Evolutionary conservation across 2,113 vertebrate species (phyloP).

Genomic region (Grammomys surdaster): DNA sequence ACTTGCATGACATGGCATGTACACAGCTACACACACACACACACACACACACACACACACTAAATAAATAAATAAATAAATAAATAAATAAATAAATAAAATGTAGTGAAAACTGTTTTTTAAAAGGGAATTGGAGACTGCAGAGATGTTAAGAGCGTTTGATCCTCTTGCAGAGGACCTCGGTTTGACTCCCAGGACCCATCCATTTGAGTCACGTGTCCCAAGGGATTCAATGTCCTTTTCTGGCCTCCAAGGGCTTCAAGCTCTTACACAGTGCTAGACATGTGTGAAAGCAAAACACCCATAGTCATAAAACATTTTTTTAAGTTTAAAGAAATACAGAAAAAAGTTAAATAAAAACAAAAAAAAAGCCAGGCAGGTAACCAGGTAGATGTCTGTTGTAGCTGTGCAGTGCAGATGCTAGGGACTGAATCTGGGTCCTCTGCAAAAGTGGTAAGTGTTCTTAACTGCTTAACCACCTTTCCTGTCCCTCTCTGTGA

Average conservation of each 20-base stretch:
- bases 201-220: not conserved
- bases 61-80: not conserved
- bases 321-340: not conserved
- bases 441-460: not conserved
- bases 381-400: not conserved
- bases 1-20: not conserved
- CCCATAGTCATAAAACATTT: not conserved
- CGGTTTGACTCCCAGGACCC: not conserved
- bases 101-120: not conserved
- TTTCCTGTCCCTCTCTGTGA: not conserved
- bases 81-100: not conserved
- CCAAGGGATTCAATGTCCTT: not conserved
- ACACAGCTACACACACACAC: not conserved
- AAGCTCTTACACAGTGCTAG: not conserved
- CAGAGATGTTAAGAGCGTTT: not conserved
- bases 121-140: not conserved
- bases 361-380: not conserved
- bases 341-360: not conserved
- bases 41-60: not conserved
- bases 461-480: not conserved
- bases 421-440: not conserved
- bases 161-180: not conserved
- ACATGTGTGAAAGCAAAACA: not conserved
- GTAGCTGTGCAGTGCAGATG: not conserved
- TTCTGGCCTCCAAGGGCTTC: not conserved